Evolutionary conservation across 2,797 vertebrate genomes (phyloP), one percentile per base, ranked within the genome.

Genomic region (Hyperoplus immaculatus): DNA sequence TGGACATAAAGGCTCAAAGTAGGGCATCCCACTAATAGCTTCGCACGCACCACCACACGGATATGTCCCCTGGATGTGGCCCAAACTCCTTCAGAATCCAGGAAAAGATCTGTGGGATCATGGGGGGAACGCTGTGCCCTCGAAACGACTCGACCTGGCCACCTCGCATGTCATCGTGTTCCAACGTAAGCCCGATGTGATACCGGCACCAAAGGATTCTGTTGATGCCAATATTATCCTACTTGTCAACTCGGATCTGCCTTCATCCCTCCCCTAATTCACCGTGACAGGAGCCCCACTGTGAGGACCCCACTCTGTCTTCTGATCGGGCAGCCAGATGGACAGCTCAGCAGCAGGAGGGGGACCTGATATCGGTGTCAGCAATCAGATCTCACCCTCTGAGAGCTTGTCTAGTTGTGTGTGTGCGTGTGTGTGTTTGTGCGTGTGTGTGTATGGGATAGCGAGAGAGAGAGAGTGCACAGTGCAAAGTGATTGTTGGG

Each of bases 401-500:
- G 86, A 88, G 88, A 89, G 80, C 83, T 81, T 77, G 85, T 82
- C 61, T 81, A 9, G 82, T 86, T 77, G 75, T 72, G 78, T 62
- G n/a, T 21, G 55, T 67, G 68, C 63, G 38, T 54, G 74, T 77
- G 76, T 55, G 67, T 69, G 81, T 72, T 51, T 69, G 72, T 41
- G 77, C 75, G 69, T 62, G 79, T 63, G 61, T 73, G 68, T 57
- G 54, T 63, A 75, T 60, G 45, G 55, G 71, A 55, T 65, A 53
- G 63, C 45, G 57, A 59, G 71, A 13, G 81, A 69, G 76, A 69
- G 78, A 78, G 75, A 74, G 80, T 70, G 77, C 83, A 81, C 84
- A 82, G 85, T 88, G 92, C 89, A 85, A 92, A 93, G 87, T 93
- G 94, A 94, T 93, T 89, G 92, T 91, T 89, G 88, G 87, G 92